These are phyloP conservation scores for Petromus typicus DNA, from an alignment of 2,113 vertebrate genomes.

Conservation along the genomic window DNA sequence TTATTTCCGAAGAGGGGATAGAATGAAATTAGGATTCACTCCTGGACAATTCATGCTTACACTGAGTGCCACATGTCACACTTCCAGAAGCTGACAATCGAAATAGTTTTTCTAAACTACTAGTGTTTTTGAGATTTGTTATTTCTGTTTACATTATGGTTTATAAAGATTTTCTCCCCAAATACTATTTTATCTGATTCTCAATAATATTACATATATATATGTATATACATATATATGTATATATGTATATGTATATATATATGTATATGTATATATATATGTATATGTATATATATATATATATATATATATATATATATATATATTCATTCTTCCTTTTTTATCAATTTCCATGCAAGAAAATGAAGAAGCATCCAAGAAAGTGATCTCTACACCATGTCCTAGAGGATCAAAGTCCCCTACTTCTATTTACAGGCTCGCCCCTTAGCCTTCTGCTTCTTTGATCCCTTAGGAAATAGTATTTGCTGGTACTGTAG, in stretches of 20 bases:
- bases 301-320: no score
- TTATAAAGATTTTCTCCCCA: not conserved
- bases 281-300: no score
- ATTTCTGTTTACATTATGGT: not conserved
- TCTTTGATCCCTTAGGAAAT: not conserved
- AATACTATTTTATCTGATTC: not conserved
- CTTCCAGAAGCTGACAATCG: not conserved
- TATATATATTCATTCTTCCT: no score
- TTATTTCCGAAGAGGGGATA: not conserved
- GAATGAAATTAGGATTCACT: not conserved
- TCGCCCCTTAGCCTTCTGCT: not conserved
- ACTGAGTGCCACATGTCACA: not conserved
- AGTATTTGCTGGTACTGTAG: not conserved
- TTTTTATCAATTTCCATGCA: not conserved
- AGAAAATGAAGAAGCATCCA: not conserved
- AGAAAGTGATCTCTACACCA: not conserved
- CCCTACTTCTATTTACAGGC: not conserved
- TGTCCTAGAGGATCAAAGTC: not conserved
- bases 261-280: no score
- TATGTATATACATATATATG: no score
- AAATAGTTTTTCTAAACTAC: not conserved
- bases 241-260: no score
- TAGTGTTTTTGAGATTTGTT: constrained; percentile 15
- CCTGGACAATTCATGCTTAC: not conserved
- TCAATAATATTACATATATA: no score